phyloP scores from a whole-genome alignment of 2,888 invertebrate species.

The Oxyteleia sp. region DNA sequence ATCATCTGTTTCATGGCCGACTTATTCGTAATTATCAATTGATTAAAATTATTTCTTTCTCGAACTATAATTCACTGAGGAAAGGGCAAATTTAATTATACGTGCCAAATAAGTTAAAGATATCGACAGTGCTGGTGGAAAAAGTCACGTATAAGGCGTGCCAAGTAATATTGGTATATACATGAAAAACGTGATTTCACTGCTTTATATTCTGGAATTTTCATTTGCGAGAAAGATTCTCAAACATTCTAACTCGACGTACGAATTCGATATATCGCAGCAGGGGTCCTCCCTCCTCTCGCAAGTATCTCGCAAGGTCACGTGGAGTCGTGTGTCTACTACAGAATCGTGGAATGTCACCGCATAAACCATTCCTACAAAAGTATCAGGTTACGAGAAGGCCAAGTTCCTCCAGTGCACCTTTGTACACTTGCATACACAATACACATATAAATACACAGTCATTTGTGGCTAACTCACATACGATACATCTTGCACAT shows the following conservation, averaged over 20 bases:
- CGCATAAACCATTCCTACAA: conserved; percentile 85
- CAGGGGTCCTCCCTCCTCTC: conserved; percentile 79
- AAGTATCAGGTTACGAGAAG: conserved; percentile 73
- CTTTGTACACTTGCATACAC: conserved; percentile 58
- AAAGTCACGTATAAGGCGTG: not conserved
- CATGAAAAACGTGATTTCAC: conserved; percentile 11
- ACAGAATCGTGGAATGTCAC: conserved; percentile 84
- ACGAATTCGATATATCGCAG: conserved; percentile 81
- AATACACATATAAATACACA: conserved; percentile 50
- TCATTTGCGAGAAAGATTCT: conserved; percentile 55
- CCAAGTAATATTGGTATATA: not conserved
- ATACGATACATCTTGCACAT: conserved; percentile 58
- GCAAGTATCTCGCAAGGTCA: conserved; percentile 76
- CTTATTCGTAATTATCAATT: conserved; percentile 19
- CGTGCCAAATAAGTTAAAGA: not conserved
- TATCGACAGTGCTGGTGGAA: not conserved
- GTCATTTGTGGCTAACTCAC: conserved; percentile 49
- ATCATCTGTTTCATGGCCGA: conserved; percentile 13
- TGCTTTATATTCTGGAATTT: conserved; percentile 37
- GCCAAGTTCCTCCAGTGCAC: conserved; percentile 59
- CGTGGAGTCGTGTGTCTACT: conserved; percentile 80
- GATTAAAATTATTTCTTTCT: conserved; percentile 7
- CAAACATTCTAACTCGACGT: conserved; percentile 51
- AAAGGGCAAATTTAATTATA: not conserved
- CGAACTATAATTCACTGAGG: not conserved